Conservation (phyloP, 2,113 vertebrate genomes). For the Nymphicus hollandicus region DNA sequence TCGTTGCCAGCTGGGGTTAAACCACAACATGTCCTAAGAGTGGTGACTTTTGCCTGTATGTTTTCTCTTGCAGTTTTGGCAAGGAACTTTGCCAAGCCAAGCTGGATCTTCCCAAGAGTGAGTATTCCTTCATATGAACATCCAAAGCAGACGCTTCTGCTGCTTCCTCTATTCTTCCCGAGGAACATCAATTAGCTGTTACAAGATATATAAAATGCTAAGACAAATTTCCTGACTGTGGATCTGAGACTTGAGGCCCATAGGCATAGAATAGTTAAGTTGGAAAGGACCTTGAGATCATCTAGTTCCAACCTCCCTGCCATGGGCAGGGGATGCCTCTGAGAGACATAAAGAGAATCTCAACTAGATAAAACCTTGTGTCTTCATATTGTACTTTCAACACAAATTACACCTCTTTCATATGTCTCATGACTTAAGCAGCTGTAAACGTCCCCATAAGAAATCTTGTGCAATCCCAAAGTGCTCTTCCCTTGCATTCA, state of each 20-base stretch:
- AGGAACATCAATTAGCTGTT: neutral
- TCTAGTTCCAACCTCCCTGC: neutral
- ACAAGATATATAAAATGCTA: neutral
- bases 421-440: neutral
- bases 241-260: neutral
- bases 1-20: no score
- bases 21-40: neutral
- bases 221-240: neutral
- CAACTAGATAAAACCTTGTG: neutral
- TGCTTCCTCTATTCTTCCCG: neutral
- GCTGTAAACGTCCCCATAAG: neutral
- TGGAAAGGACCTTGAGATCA: neutral
- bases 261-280: neutral
- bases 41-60: neutral
- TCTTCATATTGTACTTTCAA: neutral
- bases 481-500: neutral
- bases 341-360: neutral
- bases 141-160: neutral
- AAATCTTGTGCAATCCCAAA: neutral
- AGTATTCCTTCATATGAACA: slow-evolving; percentile 66
- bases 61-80: slow-evolving; percentile 86
- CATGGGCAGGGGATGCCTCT: neutral
- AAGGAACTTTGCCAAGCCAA: slow-evolving; percentile 86
- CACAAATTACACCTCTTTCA: neutral
- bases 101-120: slow-evolving; percentile 89